phyloP scores from a whole-genome alignment of 2,113 vertebrate species.

The Ancistrus triradiatus region DNA sequence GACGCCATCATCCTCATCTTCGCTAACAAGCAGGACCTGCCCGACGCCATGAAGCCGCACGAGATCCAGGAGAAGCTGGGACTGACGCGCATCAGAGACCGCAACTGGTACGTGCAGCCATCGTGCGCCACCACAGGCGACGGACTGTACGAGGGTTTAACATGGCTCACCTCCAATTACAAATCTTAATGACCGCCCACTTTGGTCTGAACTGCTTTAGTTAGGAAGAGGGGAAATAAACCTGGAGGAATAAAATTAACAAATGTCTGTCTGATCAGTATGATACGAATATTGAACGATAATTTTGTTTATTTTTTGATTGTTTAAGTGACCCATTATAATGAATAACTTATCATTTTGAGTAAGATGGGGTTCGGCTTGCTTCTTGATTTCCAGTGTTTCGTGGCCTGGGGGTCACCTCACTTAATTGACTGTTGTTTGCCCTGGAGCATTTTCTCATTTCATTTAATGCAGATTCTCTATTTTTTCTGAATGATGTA shows the following conservation, averaged over 20 bases:
- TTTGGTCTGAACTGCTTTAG: constrained; percentile 68
- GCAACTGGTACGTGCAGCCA: constrained; percentile 99
- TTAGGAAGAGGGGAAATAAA: constrained; percentile 67
- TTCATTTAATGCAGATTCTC: constrained; percentile 57
- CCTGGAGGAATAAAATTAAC: constrained; percentile 74
- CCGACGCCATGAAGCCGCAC: constrained; percentile 98
- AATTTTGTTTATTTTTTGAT: not conserved
- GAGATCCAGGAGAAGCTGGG: constrained; percentile 99
- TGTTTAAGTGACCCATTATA: constrained; percentile 37
- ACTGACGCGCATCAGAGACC: constrained; percentile 97
- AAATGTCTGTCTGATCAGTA: constrained; percentile 66
- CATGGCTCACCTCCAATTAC: constrained; percentile 99
- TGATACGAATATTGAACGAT: constrained; percentile 54
- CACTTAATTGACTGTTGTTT: constrained; percentile 59
- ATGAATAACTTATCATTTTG: constrained; percentile 41
- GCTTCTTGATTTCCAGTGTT: constrained; percentile 59
- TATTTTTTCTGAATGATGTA: constrained; percentile 36
- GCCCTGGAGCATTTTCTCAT: constrained; percentile 55
- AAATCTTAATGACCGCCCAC: constrained; percentile 91
- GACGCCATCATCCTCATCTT: constrained; percentile 99
- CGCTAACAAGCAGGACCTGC: constrained; percentile 99
- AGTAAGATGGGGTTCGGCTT: constrained; percentile 42
- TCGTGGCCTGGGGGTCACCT: constrained; percentile 59
- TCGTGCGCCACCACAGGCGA: constrained; percentile 97
- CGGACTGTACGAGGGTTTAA: constrained; percentile 98